phyloP scores from a whole-genome alignment of 1,140 invertebrate genomes.

The Drosophila fuyamai region DNA sequence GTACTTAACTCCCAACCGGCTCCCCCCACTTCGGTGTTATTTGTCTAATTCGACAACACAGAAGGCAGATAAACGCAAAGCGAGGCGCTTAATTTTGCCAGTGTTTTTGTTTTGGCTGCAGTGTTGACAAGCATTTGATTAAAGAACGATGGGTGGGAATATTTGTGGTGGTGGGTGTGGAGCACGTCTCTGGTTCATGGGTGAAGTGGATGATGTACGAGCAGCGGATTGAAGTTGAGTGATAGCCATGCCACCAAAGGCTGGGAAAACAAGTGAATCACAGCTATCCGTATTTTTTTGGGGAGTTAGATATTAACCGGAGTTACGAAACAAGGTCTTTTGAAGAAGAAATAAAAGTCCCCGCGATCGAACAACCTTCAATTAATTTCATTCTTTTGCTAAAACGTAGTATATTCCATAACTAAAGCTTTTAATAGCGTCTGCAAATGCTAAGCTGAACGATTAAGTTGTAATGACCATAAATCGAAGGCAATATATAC shows the following conservation, averaged over 20 bases:
- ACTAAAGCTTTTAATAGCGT: constrained; percentile 26
- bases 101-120: constrained; percentile 50
- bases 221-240: constrained; percentile 44
- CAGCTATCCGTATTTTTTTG: constrained; percentile 6
- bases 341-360: constrained; percentile 18
- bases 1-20: background rate
- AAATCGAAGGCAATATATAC: constrained; percentile 11
- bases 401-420: constrained; percentile 27
- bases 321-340: constrained; percentile 32
- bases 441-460: background rate
- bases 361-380: constrained; percentile 21
- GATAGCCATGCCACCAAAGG: constrained; percentile 39
- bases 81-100: constrained; percentile 36
- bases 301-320: background rate
- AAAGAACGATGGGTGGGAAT: constrained; percentile 37
- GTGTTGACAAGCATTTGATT: constrained; percentile 76
- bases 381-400: constrained; percentile 18
- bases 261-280: constrained; percentile 42
- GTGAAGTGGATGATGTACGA: constrained; percentile 41
- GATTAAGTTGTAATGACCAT: constrained; percentile 10
- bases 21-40: constrained; percentile 42
- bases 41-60: constrained; percentile 71
- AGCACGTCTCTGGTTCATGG: constrained; percentile 54
- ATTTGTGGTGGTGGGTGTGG: constrained; percentile 8
- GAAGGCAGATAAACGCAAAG: constrained; percentile 54